Base-by-base conservation (phyloP, 2,888 invertebrate species). In the Drosophila mulleri region DNA sequence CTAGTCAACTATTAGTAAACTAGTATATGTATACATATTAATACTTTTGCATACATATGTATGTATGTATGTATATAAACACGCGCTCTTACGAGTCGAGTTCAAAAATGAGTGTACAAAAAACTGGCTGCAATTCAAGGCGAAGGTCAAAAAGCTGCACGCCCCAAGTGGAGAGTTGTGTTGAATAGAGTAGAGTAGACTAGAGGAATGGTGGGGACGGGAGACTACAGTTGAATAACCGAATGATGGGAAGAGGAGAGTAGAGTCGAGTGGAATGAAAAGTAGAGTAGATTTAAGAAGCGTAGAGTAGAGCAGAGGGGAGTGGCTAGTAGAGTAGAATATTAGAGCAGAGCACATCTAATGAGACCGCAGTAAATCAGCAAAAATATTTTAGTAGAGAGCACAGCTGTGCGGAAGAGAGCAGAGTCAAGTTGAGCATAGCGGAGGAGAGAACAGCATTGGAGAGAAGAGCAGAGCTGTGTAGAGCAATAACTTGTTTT, bases 71-170 rank as follows among this genome's bases (percentile, higher is more conserved):
- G 16, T 7, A 45, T 32, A 20, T 16, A 47, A 48, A 35, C 39
- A 66, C 44, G 60, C 58, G 47, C 42, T 58, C 54, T 26, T 29
- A 47, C 32, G 50, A 58, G 35, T 65, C 57, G 76, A 47, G 62
- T 76, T 70, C 44, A 66, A 65, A 67, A 53, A n/a, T 39, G n/a
- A 54, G 23, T 35, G 44, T 57, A 61, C 41, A 37, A 54, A 42
- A 80, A 64, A 62, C 20, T 47, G 8, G 41, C 11, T 47, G 59
- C 67, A 69, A 57, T 83, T 88, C 90, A 86, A 90, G 90, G 85
- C 82, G 90, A 86, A 86, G 85, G 85, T 86, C 81, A 73, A 67
- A 65, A 60, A 69, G 76, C 86, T 52, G 76, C 85, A 72, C 69
- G 80, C 70, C 52, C 52, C 54, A 29, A 20, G 56, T 42, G 42